phyloP scores from a whole-genome alignment of 30 jellyfish, hydroid and myxozoan genomes.

The Morbakka virulenta region DNA sequence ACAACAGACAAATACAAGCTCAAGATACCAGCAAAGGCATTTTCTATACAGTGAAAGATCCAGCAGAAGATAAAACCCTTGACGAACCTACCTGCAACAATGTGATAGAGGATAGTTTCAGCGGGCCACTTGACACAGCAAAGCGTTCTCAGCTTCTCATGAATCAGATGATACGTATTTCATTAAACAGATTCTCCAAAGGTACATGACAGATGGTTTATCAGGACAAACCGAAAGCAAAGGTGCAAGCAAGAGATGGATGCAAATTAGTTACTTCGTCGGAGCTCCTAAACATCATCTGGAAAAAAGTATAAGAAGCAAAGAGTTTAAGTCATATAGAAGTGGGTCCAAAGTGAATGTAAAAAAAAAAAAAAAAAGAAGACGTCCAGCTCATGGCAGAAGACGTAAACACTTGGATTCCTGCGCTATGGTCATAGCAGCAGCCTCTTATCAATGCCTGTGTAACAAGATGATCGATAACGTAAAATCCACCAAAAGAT shows the following conservation, averaged over 20 bases:
- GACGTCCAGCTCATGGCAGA: slow-evolving; percentile 20
- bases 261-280: slow-evolving; percentile 11
- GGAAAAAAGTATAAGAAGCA: slow-evolving; percentile 6
- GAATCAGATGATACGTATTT: slow-evolving; percentile 28
- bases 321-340: slow-evolving; percentile 20
- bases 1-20: too few species aligned
- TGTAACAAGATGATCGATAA: slow-evolving; percentile 8
- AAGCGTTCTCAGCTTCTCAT: slow-evolving; percentile 11
- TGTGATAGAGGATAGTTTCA: slow-evolving; percentile 13
- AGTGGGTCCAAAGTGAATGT: slow-evolving; percentile 9
- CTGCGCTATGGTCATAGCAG: slow-evolving; percentile 1
- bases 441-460: slow-evolving; percentile 11
- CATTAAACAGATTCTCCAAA: slow-evolving; percentile 10
- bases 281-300: slow-evolving; percentile 19
- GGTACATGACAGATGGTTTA: slow-evolving; percentile 39
- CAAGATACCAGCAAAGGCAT: slow-evolving; percentile 1
- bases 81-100: background rate
- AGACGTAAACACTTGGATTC: slow-evolving; percentile 9
- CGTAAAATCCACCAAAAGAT: slow-evolving; percentile 6
- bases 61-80: slow-evolving; percentile 3
- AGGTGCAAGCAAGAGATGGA: slow-evolving; percentile 49
- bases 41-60: background rate
- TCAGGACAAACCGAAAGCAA: slow-evolving; percentile 38
- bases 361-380: background rate
- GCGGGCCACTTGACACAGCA: slow-evolving; percentile 13